These are phyloP conservation scores for Anolis apletophallus DNA, from an alignment of 2,797 vertebrate species.

Conservation along the genomic window DNA sequence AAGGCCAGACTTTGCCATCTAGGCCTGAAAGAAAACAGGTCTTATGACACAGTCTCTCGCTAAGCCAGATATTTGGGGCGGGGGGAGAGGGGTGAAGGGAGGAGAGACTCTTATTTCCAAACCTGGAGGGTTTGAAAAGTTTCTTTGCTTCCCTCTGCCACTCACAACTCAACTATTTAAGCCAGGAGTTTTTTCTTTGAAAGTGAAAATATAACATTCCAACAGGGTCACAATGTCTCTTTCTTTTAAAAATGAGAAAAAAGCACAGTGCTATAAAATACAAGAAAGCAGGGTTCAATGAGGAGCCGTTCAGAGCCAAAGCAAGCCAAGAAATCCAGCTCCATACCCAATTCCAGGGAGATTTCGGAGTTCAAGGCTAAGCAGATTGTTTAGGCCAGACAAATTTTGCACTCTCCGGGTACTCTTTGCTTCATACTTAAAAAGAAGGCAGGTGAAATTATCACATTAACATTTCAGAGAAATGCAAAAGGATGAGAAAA, in stretches of 20 bases:
- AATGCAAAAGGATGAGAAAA: slow-evolving; percentile 23
- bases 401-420: slow-evolving; percentile 44
- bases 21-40: slow-evolving; percentile 59
- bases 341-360: slow-evolving; percentile 49
- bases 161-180: slow-evolving; percentile 54
- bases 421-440: slow-evolving; percentile 37
- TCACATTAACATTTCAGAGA: slow-evolving; percentile 55
- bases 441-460: slow-evolving; percentile 50
- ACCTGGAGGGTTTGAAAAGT: slow-evolving; percentile 54
- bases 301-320: slow-evolving; percentile 55
- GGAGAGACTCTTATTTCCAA: slow-evolving; percentile 24
- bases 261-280: slow-evolving; percentile 37
- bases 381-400: slow-evolving; percentile 43
- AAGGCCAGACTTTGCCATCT: slow-evolving; percentile 39
- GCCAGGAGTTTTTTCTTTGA: slow-evolving; percentile 49
- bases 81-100: background rate
- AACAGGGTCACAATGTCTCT: slow-evolving; percentile 24
- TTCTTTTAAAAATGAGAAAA: background rate
- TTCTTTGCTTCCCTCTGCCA: slow-evolving; percentile 41
- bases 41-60: slow-evolving; percentile 27
- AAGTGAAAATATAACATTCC: slow-evolving; percentile 54
- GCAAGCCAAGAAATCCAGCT: slow-evolving; percentile 49
- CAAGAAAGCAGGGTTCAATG: slow-evolving; percentile 54
- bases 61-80: slow-evolving; percentile 23
- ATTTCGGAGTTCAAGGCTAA: slow-evolving; percentile 46